phyloP scores from a whole-genome alignment of 2,797 vertebrate genomes.

The Trematomus bernacchii region DNA sequence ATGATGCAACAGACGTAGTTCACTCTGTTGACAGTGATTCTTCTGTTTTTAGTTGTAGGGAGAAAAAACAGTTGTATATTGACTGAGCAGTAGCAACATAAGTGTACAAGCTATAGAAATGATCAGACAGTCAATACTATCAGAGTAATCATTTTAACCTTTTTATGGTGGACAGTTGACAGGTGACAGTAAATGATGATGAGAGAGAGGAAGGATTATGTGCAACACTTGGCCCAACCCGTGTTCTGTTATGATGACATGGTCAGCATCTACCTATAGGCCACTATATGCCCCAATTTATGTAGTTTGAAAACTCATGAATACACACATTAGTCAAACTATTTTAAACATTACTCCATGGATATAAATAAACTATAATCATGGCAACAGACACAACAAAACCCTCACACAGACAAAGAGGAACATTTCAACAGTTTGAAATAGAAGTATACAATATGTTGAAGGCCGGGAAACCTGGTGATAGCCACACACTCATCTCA shows the following conservation, averaged over 20 bases:
- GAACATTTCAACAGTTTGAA: conserved; percentile 38
- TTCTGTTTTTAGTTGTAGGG: not conserved
- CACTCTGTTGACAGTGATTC: conserved; percentile 2
- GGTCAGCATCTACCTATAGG: not conserved
- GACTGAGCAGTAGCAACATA: not conserved
- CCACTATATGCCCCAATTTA: too few relatives aligned
- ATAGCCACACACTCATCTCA: not conserved
- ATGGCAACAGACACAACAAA: not conserved
- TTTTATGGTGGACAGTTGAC: not conserved
- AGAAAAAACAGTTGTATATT: not conserved
- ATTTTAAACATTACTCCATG: not conserved
- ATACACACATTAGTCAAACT: not conserved
- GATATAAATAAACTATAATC: conserved; percentile 3
- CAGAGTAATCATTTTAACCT: not conserved
- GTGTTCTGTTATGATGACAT: not conserved
- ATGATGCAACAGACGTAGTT: conserved; percentile 4
- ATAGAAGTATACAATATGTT: not conserved
- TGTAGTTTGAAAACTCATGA: not conserved
- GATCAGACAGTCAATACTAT: not conserved
- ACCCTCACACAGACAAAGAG: conserved; percentile 27
- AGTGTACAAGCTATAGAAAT: not conserved
- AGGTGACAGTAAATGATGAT: too few relatives aligned
- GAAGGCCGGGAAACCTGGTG: conserved; percentile 5
- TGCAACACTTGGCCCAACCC: not conserved
- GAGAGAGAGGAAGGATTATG: not conserved